A percentile compares a stretch with the other conserved stretches of the same genome.
Conservation (phyloP, 37 sponge, comb jelly and placozoan species). For the Halichondria panicea region DNA sequence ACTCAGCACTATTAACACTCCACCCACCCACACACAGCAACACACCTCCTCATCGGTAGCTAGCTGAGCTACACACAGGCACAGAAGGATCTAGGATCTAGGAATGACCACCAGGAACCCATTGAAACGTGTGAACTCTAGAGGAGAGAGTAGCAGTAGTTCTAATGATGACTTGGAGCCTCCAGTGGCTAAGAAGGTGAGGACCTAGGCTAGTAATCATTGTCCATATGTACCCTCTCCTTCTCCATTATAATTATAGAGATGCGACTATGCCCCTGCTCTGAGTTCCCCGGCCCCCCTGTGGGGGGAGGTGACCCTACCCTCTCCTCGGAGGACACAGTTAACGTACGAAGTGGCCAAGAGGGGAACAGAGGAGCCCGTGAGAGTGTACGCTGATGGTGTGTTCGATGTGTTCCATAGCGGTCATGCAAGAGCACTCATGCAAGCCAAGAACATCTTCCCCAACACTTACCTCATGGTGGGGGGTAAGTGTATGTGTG, state of each 20-base stretch:
- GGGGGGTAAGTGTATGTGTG: conserved; percentile 95
- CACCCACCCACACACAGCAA: not conserved
- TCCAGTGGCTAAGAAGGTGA: not conserved
- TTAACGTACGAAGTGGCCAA: conserved; percentile 70
- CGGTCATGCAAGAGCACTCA: conserved; percentile 89
- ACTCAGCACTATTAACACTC: not conserved
- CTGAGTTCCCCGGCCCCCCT: conserved; percentile 17
- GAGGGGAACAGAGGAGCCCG: conserved; percentile 69
- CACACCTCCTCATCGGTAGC: too few species aligned
- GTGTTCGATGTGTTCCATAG: conserved; percentile 96
- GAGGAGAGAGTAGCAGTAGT: not conserved
- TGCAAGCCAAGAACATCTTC: conserved; percentile 94
- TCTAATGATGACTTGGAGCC: not conserved
- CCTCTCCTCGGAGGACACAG: not conserved
- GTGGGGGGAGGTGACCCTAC: conserved; percentile 4
- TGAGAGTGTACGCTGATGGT: conserved; percentile 96
- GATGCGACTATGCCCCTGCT: not conserved
- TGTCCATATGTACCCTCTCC: not conserved
- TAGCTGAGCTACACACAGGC: not conserved
- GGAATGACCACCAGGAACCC: conserved; percentile 16
- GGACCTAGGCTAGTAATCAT: not conserved
- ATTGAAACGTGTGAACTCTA: conserved; percentile 6
- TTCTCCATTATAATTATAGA: not conserved
- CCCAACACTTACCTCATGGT: conserved; percentile 95
- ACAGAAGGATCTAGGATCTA: not conserved